phyloP scores from a whole-genome alignment of 92 coral and sea anemone genomes.

The Blastomussa wellsi region DNA sequence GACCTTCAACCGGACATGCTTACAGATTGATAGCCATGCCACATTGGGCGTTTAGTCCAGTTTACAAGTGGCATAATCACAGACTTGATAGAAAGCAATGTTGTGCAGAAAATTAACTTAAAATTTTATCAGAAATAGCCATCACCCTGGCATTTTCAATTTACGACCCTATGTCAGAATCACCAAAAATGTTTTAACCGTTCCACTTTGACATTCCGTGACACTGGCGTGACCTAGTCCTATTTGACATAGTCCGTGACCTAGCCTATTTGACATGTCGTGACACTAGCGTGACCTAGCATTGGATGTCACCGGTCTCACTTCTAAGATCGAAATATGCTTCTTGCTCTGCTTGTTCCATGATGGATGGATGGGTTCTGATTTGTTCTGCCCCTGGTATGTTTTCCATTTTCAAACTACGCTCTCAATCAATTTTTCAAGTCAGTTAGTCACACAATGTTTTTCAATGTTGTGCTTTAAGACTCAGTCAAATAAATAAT shows the following conservation, averaged over 20 bases:
- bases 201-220: too few relatives aligned
- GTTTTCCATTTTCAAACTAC: too few relatives aligned
- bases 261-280: too few relatives aligned
- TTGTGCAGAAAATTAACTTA: neutral
- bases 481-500: neutral
- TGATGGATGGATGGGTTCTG: neutral
- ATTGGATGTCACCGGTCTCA: neutral
- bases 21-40: too few relatives aligned
- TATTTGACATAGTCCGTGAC: too few relatives aligned
- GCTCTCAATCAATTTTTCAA: neutral
- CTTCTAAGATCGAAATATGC: neutral
- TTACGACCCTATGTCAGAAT: neutral
- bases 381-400: neutral
- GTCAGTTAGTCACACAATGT: neutral
- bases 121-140: too few relatives aligned
- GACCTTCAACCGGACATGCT: too few relatives aligned
- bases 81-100: too few relatives aligned
- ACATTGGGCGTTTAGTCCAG: too few relatives aligned
- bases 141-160: too few relatives aligned
- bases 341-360: neutral
- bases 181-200: neutral
- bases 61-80: neutral
- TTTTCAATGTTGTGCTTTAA: neutral
- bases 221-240: neutral
- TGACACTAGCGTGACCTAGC: slow-evolving; percentile 1